Base-by-base conservation (phyloP, 2,797 vertebrate species). In the Sebastes kiyomatsui region DNA sequence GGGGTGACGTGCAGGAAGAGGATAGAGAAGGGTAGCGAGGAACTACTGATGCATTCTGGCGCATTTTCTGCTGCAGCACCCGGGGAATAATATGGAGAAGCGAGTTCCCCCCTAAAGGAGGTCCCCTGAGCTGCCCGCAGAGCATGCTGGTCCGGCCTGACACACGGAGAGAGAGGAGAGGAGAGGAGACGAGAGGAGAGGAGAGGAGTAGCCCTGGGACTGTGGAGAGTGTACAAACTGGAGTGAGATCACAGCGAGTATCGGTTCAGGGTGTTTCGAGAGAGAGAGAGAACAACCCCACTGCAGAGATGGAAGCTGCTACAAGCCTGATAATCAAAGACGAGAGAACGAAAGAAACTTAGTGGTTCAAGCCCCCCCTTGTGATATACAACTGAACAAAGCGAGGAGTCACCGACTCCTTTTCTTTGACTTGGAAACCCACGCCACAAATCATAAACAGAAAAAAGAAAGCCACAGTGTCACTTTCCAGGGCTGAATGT, bases 21-120 rank as follows among this genome's bases (percentile, higher is more conserved):
- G 77, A 38, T 52, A 71, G 72, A 46, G 62, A 80, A 81, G 74
- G 52, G 79, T 67, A 67, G 69, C 3, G n/a, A 86, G 84, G 76
- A 92, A 85, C 83, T 77, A 92, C 90, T 93, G 93, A 93, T 94
- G 94, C 90, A 94, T 93, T 94, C 83, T 94, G 91, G 92, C 49
- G 88, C 94, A 94, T 93, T 90, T 93, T 94, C 84, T 95, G 90
- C 94, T 94, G 94, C 94, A 95, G 93, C 94, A 94, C 82, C 91
- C 27, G 82, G 94, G 92, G 94, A 96, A 94, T 92, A 92, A 86
- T 56, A 71, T 35, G 68, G 83, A 87, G 81, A 84, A 87, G 84
- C 28, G 71, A 83, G 88, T 78, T 77, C 65, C 74, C 84, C 84
- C 84, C 75, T 82, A 69, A 88, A 88, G 82, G 85, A 89, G 69